Percentiles rank a stretch among this genome's conserved stretches.
phyloP scores from a whole-genome alignment of 2,113 vertebrate genomes.

The Haplotaxodon microlepis region DNA sequence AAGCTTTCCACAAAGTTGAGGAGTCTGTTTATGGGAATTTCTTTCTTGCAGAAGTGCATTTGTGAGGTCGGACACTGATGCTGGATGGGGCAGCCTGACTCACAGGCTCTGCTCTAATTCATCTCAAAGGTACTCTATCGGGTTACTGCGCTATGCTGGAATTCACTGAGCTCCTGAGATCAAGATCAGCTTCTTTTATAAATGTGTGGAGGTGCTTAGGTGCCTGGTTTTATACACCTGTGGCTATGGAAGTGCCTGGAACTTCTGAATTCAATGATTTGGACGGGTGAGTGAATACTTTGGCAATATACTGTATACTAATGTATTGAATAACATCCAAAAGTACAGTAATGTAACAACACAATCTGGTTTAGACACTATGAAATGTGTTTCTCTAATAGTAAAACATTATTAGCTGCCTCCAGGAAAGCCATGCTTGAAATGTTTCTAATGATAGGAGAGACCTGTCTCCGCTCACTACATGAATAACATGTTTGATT shows the following conservation, averaged over 20 bases:
- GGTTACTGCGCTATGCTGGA: background rate
- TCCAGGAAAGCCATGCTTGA: background rate
- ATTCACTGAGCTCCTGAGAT: background rate
- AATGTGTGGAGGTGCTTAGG: background rate
- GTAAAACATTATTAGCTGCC: background rate
- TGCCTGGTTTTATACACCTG: accelerated
- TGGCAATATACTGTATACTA: background rate
- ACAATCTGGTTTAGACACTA: background rate
- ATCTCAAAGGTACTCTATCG: background rate
- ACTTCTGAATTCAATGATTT: background rate
- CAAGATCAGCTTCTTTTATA: background rate
- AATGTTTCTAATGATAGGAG: background rate
- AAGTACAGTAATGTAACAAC: background rate
- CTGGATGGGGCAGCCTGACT: background rate
- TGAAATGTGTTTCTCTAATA: background rate
- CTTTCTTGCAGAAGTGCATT: background rate
- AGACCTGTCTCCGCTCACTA: background rate
- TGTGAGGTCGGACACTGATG: background rate
- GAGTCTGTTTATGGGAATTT: background rate
- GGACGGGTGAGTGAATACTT: background rate
- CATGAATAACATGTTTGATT: background rate
- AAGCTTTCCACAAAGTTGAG: background rate
- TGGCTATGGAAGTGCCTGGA: background rate
- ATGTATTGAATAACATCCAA: background rate
- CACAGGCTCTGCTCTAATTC: background rate